Evolutionary conservation across 2,797 vertebrate species (phyloP).

Genomic region (Brachyalestes nurse): DNA sequence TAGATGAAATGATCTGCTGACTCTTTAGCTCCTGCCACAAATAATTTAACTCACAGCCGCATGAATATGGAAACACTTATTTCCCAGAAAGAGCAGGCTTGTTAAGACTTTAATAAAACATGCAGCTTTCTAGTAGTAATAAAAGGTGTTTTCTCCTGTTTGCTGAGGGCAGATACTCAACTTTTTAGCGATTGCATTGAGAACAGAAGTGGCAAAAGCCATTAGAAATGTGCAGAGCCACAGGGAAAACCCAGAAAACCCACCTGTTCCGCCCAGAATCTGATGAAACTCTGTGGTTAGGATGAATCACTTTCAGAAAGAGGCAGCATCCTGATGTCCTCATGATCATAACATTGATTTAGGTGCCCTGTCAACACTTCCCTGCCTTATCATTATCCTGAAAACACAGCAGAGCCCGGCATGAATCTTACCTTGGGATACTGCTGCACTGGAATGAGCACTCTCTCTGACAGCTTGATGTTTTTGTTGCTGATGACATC

Average conservation of each 20-base stretch:
- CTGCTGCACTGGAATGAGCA: slow-evolving; percentile 96
- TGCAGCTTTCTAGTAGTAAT: slow-evolving; percentile 41
- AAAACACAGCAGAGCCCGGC: background rate
- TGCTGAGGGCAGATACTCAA: slow-evolving; percentile 1
- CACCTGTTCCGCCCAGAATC: background rate
- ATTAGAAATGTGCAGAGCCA: slow-evolving; percentile 12
- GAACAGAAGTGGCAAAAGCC: slow-evolving; percentile 14
- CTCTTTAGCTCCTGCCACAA: slow-evolving; percentile 42
- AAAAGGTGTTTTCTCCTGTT: slow-evolving; percentile 17
- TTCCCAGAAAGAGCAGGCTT: slow-evolving; percentile 26
- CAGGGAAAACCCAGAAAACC: background rate
- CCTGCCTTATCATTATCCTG: slow-evolving; percentile 2
- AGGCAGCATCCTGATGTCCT: slow-evolving; percentile 64
- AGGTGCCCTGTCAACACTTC: background rate
- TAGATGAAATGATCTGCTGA: slow-evolving; percentile 50
- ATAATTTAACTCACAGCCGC: slow-evolving; percentile 31
- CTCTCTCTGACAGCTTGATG: slow-evolving; percentile 96
- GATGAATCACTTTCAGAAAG: background rate
- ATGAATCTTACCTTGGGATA: slow-evolving; percentile 93
- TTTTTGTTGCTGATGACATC: slow-evolving; percentile 99
- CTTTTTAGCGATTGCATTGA: background rate
- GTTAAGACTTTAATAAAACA: slow-evolving; percentile 20
- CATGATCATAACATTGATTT: slow-evolving; percentile 55
- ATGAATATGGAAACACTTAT: slow-evolving; percentile 10
- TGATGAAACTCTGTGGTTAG: background rate